Percentiles rank a stretch among this genome's conserved stretches.
phyloP scores from a whole-genome alignment of 2,113 vertebrate genomes.

The Solenodon paradoxus region DNA sequence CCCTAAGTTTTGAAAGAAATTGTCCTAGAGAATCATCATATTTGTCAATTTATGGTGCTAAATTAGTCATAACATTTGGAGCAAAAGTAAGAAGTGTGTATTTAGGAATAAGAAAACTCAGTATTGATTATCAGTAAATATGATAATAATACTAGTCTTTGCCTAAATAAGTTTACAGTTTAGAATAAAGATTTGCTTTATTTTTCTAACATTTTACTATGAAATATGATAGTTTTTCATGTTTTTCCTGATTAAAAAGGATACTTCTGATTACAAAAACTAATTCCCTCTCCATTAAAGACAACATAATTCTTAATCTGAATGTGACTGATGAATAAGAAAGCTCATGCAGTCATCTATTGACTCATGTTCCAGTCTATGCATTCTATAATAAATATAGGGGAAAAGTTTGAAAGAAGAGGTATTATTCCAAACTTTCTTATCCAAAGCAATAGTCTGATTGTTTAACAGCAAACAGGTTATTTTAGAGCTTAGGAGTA shows the following conservation, averaged over 20 bases:
- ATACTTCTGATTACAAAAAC: slow-evolving; percentile 90
- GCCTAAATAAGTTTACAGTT: not conserved
- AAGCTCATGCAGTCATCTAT: slow-evolving; percentile 86
- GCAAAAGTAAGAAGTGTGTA: not conserved
- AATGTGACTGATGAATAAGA: slow-evolving; percentile 92
- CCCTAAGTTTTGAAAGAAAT: not conserved
- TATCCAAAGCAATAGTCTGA: not conserved
- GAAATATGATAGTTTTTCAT: slow-evolving; percentile 47
- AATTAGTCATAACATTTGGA: not conserved
- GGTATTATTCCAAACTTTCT: slow-evolving; percentile 68
- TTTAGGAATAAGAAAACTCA: not conserved
- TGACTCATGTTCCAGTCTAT: slow-evolving; percentile 85
- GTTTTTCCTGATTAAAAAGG: slow-evolving; percentile 89
- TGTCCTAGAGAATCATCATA: slow-evolving; percentile 3
- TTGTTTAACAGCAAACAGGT: not conserved
- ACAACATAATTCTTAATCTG: slow-evolving; percentile 83
- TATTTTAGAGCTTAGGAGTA: not conserved
- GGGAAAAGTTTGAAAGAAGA: slow-evolving; percentile 92
- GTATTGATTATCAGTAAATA: not conserved
- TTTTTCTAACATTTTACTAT: not conserved
- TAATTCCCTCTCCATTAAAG: slow-evolving; percentile 92
- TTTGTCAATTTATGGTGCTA: slow-evolving; percentile 12
- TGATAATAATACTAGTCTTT: not conserved
- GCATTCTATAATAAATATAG: slow-evolving; percentile 91
- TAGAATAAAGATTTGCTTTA: not conserved